Percentiles rank a stretch among this genome's conserved stretches.
These are phyloP conservation scores for Novumbra hubbsi DNA, from an alignment of 2,797 vertebrate species.

Conservation along the genomic window DNA sequence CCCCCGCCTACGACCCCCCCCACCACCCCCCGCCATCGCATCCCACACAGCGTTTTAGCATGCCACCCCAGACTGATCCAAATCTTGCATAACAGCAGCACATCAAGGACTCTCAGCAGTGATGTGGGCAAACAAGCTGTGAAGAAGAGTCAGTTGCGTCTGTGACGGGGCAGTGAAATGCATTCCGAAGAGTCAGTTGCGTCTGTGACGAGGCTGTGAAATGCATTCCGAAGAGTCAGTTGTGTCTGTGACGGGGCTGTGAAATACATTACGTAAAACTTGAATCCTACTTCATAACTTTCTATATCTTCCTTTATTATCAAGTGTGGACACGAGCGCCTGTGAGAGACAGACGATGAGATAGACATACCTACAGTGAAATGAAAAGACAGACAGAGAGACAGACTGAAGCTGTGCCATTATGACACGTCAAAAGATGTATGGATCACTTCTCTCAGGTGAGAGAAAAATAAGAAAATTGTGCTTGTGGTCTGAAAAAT, in stretches of 20 bases:
- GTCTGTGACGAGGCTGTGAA: too few species aligned
- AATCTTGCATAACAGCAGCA: background rate
- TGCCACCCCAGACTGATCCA: slow-evolving; percentile 44
- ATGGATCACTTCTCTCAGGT: slow-evolving; percentile 49
- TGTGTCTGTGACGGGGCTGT: background rate
- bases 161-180: background rate
- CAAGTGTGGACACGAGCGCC: background rate
- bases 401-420: slow-evolving; percentile 26
- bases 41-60: slow-evolving; percentile 56
- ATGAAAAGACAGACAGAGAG: background rate
- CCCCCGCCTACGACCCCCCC: slow-evolving; percentile 11
- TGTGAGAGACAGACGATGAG: background rate
- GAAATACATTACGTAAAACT: background rate
- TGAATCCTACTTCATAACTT: background rate
- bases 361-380: background rate
- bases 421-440: slow-evolving; percentile 43
- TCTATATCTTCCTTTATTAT: background rate
- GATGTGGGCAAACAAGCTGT: background rate
- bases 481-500: slow-evolving; percentile 59
- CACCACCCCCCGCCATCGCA: slow-evolving; percentile 25
- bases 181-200: too few species aligned
- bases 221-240: background rate
- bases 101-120: background rate
- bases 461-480: slow-evolving; percentile 56
- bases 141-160: background rate